A percentile compares a stretch with the other conserved stretches of the same genome.
Evolutionary conservation across 2,113 vertebrate species (phyloP).

Genomic region (Coptodon rendalli): DNA sequence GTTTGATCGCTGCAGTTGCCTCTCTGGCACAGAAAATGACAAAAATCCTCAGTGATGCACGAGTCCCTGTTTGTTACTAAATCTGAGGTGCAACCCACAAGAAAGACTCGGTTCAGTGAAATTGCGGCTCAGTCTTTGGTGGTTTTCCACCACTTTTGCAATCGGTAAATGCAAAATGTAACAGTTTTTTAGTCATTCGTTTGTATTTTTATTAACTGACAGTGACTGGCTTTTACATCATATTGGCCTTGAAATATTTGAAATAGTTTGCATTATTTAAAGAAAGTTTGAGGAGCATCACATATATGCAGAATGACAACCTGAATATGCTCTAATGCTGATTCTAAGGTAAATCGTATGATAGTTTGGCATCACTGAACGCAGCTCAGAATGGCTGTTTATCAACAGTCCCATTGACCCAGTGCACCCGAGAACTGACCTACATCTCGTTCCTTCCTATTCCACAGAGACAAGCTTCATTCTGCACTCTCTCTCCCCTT

Average conservation of each 20-base stretch:
- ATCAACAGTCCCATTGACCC: slow-evolving; percentile 22
- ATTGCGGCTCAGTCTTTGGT: neutral
- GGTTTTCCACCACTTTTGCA: neutral
- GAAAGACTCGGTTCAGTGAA: neutral
- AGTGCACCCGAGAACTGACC: slow-evolving; percentile 35
- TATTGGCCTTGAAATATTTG: neutral
- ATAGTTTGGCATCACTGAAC: neutral
- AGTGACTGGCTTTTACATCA: neutral
- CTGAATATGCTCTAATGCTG: neutral
- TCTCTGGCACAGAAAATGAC: neutral
- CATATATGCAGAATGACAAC: neutral
- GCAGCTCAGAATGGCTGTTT: neutral
- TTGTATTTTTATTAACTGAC: neutral
- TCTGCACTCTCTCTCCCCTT: neutral
- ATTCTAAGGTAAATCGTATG: neutral
- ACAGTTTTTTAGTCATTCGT: neutral
- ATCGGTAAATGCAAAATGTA: neutral
- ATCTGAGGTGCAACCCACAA: neutral
- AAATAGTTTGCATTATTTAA: neutral
- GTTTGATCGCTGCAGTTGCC: neutral
- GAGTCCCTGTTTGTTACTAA: neutral
- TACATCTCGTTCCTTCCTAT: slow-evolving; percentile 11
- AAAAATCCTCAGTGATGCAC: neutral
- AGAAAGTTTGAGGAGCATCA: neutral
- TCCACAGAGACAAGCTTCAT: slow-evolving; percentile 1